Evolutionary conservation across 2,888 invertebrate species (phyloP).

Genomic region (Synergus itoensis): DNA sequence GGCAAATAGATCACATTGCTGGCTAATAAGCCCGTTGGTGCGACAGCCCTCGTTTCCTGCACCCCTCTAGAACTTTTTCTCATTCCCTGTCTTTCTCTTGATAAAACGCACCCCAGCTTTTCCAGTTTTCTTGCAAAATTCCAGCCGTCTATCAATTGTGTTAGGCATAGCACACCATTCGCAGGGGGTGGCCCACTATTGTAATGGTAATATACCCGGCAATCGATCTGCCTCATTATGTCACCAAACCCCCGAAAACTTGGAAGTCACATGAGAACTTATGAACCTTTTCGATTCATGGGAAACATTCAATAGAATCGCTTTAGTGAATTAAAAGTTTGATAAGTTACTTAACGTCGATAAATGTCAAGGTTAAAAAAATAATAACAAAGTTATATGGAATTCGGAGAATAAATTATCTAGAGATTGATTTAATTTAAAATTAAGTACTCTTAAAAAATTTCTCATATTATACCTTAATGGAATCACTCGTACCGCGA

Average conservation of each 20-base stretch:
- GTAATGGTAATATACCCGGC: constrained; percentile 74
- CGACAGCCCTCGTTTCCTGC: constrained; percentile 56
- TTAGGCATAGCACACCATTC: constrained; percentile 63
- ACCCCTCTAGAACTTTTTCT: constrained; percentile 50
- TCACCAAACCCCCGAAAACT: constrained; percentile 66
- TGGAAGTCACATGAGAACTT: constrained; percentile 64
- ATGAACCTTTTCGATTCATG: constrained; percentile 59
- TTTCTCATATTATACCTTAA: neutral
- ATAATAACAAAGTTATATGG: too few species aligned
- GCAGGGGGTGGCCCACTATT: constrained; percentile 65
- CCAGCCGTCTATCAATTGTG: constrained; percentile 73
- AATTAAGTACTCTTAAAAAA: too few species aligned
- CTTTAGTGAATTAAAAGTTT: too few species aligned
- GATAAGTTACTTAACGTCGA: too few species aligned
- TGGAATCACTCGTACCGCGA: neutral
- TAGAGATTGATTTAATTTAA: too few species aligned
- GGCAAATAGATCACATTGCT: constrained; percentile 78
- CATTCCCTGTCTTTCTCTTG: constrained; percentile 48
- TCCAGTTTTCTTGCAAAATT: constrained; percentile 73
- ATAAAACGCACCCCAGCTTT: constrained; percentile 62
- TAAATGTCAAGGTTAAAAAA: too few species aligned
- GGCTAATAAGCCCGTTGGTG: constrained; percentile 76
- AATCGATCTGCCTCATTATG: constrained; percentile 76
- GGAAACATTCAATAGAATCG: constrained; percentile 57
- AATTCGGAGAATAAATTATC: too few species aligned